A percentile compares a stretch with the other conserved stretches of the same genome.
These are phyloP conservation scores for Drosophila nigricruria DNA, from an alignment of 2,888 invertebrate species.

Conservation along the genomic window DNA sequence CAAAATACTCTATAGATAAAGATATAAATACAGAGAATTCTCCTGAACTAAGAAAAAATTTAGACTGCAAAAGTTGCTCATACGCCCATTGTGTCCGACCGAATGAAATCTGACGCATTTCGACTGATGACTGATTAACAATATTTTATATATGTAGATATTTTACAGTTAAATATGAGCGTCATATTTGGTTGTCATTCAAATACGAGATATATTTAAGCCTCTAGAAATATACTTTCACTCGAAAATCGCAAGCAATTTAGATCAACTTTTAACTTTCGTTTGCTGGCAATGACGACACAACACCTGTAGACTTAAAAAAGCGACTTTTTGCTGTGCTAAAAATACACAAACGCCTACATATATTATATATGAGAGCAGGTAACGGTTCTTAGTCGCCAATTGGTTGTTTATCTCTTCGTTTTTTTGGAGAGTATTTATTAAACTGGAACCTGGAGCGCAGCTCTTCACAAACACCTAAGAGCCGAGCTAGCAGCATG, in stretches of 20 bases:
- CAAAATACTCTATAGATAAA: neutral
- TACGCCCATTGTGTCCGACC: neutral
- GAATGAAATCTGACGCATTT: neutral
- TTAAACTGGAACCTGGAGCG: constrained; percentile 53
- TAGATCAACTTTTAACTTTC: constrained; percentile 12
- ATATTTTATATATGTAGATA: neutral
- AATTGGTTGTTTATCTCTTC: constrained; percentile 29
- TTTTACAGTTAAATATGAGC: constrained; percentile 4
- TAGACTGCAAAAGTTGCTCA: neutral
- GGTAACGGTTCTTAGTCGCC: constrained; percentile 43
- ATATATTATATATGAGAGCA: constrained; percentile 13
- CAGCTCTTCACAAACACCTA: neutral
- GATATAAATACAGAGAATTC: neutral
- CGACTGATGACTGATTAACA: neutral
- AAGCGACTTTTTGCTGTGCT: constrained; percentile 23
- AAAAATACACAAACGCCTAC: constrained; percentile 29
- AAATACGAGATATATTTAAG: constrained; percentile 1
- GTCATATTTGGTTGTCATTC: neutral
- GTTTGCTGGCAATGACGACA: constrained; percentile 18
- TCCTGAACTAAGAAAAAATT: neutral
- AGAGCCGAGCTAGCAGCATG: constrained; percentile 41
- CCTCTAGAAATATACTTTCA: constrained; percentile 9
- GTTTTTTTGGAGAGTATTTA: constrained; percentile 36
- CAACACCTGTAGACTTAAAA: constrained; percentile 32
- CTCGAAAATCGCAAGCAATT: neutral